A percentile compares a stretch with the other conserved stretches of the same genome.
Conservation (phyloP, 2,888 invertebrate genomes). For the Melanchra persicariae region DNA sequence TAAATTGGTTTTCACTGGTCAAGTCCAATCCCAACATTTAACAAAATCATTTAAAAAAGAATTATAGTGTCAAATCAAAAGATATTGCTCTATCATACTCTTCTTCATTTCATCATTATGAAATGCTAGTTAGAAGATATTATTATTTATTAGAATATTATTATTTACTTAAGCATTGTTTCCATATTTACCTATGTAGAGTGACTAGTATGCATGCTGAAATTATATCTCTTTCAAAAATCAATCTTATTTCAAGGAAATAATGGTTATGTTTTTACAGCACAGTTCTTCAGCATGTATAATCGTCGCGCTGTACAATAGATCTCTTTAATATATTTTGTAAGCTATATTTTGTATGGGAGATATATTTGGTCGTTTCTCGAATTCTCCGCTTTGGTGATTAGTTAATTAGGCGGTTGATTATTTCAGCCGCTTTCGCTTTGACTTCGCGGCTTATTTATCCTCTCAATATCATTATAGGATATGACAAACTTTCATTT, state of each 20-base stretch:
- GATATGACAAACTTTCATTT: conserved; percentile 16
- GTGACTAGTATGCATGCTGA: conserved; percentile 29
- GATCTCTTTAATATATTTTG: conserved; percentile 57
- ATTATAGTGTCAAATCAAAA: conserved; percentile 56
- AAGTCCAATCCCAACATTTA: neutral
- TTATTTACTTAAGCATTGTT: conserved; percentile 32
- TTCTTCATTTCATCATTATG: conserved; percentile 66
- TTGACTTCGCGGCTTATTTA: conserved; percentile 26
- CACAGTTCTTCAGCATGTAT: conserved; percentile 40
- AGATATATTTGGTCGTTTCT: conserved; percentile 53
- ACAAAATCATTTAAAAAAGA: conserved; percentile 14
- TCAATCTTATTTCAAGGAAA: conserved; percentile 17
- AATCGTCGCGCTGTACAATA: conserved; percentile 50
- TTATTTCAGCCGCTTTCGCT: conserved; percentile 57
- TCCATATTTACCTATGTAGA: conserved; percentile 44
- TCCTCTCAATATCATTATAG: conserved; percentile 9
- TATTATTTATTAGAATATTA: conserved; percentile 40
- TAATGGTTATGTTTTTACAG: conserved; percentile 26
- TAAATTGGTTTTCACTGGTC: conserved; percentile 24
- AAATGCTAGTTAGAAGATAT: conserved; percentile 65
- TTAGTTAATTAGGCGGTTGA: conserved; percentile 49
- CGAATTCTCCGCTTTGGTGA: conserved; percentile 61
- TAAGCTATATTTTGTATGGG: conserved; percentile 60
- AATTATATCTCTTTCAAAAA: conserved; percentile 11
- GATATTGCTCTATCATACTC: conserved; percentile 25